Percentiles rank a stretch among this genome's conserved stretches.
Conservation (phyloP, 2,797 vertebrate genomes). For the Pteronotus mesoamericanus region DNA sequence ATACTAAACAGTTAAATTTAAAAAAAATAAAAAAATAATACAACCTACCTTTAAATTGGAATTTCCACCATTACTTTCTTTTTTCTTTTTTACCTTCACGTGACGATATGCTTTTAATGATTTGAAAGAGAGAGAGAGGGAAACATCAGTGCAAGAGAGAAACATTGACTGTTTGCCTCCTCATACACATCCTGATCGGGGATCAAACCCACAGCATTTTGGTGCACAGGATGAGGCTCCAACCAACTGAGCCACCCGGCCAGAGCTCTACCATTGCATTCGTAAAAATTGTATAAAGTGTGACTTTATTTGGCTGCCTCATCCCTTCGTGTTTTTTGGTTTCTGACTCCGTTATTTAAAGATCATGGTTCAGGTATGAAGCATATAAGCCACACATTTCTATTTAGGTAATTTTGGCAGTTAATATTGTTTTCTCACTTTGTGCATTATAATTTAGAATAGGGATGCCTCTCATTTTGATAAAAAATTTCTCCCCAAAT, state of each 20-base stretch:
- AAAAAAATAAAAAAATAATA: background rate
- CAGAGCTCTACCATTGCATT: background rate
- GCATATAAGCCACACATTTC: background rate
- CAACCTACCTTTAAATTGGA: slow-evolving; percentile 13
- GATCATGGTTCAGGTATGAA: background rate
- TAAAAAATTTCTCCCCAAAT: background rate
- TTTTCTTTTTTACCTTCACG: too few species aligned
- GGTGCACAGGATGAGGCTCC: background rate
- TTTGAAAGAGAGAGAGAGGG: background rate
- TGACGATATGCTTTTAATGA: too few species aligned
- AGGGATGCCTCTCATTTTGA: background rate
- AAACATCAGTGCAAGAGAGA: background rate
- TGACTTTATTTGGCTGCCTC: background rate
- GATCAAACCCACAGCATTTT: background rate
- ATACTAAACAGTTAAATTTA: background rate
- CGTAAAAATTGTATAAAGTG: background rate
- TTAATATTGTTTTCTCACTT: background rate
- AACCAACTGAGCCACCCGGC: too few species aligned
- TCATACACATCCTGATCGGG: background rate
- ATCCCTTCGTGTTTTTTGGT: background rate
- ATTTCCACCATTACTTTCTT: background rate
- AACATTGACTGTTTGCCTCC: background rate
- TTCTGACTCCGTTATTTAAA: background rate
- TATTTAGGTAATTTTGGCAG: background rate
- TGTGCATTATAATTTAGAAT: background rate